A percentile compares a stretch with the other conserved stretches of the same genome.
Conservation (phyloP, 2,113 vertebrate species). For the Carettochelys insculpta region DNA sequence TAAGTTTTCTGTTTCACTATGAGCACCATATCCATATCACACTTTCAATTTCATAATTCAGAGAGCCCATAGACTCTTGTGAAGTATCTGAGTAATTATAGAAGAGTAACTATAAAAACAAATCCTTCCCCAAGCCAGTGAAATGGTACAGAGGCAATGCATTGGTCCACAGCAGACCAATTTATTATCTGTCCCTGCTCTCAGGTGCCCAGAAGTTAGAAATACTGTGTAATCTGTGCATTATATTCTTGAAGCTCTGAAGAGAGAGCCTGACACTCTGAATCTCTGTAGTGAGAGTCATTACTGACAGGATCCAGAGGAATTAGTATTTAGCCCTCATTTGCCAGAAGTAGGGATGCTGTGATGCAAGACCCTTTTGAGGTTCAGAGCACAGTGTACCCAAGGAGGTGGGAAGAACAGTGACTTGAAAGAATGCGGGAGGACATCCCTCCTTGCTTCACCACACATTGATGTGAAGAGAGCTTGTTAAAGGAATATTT, state of each 20-base stretch:
- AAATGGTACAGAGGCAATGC: neutral
- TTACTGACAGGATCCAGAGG: neutral
- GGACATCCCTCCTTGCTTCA: neutral
- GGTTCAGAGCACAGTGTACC: neutral
- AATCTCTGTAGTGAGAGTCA: neutral
- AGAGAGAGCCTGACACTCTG: neutral
- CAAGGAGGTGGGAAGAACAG: neutral
- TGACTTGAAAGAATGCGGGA: neutral
- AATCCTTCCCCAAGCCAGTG: neutral
- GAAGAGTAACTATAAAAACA: neutral
- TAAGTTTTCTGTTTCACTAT: neutral
- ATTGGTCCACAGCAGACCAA: neutral
- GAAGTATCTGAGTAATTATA: neutral
- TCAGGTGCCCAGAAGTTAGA: neutral
- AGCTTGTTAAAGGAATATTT: slow-evolving; percentile 15
- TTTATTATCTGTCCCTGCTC: neutral
- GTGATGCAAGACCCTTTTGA: neutral
- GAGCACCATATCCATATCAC: neutral
- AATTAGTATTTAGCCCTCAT: neutral
- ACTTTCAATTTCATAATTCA: neutral
- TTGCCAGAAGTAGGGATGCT: neutral
- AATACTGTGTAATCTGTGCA: neutral
- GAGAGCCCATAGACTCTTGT: neutral
- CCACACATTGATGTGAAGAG: neutral
- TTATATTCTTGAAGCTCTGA: neutral